Percentiles rank a stretch among this genome's conserved stretches.
These are phyloP conservation scores for Neodontobutis hainanensis DNA, from an alignment of 2,113 vertebrate genomes.

Conservation along the genomic window DNA sequence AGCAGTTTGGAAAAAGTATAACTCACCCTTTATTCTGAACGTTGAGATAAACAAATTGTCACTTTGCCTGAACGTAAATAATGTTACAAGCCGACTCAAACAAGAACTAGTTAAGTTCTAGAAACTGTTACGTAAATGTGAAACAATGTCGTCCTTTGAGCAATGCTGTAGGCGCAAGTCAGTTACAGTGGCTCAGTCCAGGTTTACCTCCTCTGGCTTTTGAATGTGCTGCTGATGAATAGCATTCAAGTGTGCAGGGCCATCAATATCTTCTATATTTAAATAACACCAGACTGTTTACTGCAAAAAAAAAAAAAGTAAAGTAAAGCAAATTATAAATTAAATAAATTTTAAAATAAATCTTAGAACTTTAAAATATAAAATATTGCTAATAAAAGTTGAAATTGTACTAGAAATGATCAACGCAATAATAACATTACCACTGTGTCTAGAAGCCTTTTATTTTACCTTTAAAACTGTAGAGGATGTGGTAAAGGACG, in stretches of 20 bases:
- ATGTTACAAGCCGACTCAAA: conserved; percentile 1
- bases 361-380: no score
- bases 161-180: conserved; percentile 14
- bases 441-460: conserved; percentile 2
- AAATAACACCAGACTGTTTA: no score
- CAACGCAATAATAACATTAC: no score
- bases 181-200: conserved; percentile 16
- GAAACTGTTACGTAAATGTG: conserved; percentile 27
- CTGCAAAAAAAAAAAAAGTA: no score
- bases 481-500: conserved; percentile 29
- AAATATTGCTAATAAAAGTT: no score
- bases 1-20: not conserved
- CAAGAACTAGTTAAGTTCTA: conserved; percentile 50
- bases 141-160: not conserved
- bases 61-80: not conserved
- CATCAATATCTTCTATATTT: no score
- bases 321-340: no score
- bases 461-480: conserved; percentile 11
- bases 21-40: conserved; percentile 25
- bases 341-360: no score
- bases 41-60: not conserved
- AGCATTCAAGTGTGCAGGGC: not conserved
- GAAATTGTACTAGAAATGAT: no score
- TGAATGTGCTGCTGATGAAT: no score
- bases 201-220: conserved; percentile 3